Percentiles rank a stretch among this genome's conserved stretches.
phyloP scores from a whole-genome alignment of 2,797 vertebrate genomes.

The Etheostoma perlongum region DNA sequence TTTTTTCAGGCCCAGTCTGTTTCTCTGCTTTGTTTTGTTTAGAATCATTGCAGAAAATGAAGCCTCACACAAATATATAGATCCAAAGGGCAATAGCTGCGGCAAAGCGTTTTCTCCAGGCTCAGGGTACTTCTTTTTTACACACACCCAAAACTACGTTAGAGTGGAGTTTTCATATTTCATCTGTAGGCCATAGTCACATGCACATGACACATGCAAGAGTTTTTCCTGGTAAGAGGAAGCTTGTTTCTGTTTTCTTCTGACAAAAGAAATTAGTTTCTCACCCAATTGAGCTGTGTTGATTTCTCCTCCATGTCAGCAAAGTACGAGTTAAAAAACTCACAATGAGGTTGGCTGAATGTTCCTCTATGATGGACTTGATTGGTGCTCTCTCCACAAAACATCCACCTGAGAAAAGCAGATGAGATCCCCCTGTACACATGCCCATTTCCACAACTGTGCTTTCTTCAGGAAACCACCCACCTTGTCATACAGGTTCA shows the following conservation, averaged over 20 bases:
- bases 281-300: slow-evolving; percentile 20
- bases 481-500: too few relatives aligned
- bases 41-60: background rate
- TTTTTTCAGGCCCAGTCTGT: background rate
- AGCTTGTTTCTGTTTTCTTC: slow-evolving; percentile 14
- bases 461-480: background rate
- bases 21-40: slow-evolving; percentile 2
- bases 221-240: slow-evolving; percentile 20
- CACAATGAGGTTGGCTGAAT: slow-evolving; percentile 17
- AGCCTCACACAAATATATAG: background rate
- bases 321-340: slow-evolving; percentile 14
- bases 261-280: slow-evolving; percentile 23
- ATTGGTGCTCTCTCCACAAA: background rate
- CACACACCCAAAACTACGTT: background rate
- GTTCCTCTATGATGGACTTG: background rate
- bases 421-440: slow-evolving; percentile 5
- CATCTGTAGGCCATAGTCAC: slow-evolving; percentile 19
- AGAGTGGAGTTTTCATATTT: slow-evolving; percentile 5
- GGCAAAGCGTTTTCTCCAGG: slow-evolving; percentile 1
- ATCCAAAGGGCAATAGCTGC: slow-evolving; percentile 6
- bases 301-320: slow-evolving; percentile 24
- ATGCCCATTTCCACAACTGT: background rate
- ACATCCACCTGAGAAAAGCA: slow-evolving; percentile 18
- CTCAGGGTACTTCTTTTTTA: background rate
- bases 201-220: slow-evolving; percentile 20